Percentiles rank a stretch among this genome's conserved stretches.
phyloP scores from a whole-genome alignment of 2,888 invertebrate genomes.

The Leptopterna dolabrata region DNA sequence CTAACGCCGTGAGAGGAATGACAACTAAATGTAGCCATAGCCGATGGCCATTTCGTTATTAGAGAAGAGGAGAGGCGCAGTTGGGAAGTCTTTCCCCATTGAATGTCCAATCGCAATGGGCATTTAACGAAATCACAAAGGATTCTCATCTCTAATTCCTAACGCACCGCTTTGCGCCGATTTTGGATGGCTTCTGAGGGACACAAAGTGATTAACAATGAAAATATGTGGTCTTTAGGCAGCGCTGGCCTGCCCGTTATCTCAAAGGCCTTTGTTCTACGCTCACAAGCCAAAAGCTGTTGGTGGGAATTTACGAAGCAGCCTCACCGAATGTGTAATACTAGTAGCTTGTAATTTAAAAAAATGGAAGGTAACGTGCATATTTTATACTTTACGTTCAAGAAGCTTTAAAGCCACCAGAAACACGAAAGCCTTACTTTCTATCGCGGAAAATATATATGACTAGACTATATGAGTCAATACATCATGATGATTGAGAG shows the following conservation, averaged over 20 bases:
- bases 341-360: not conserved
- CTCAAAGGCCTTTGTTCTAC: not conserved
- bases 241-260: not conserved
- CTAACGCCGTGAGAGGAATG: not conserved
- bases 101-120: not conserved
- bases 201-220: not conserved
- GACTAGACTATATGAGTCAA: too few relatives aligned
- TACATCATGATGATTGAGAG: too few relatives aligned
- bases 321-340: not conserved
- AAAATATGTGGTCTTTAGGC: not conserved
- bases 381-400: too few relatives aligned
- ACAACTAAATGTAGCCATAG: not conserved
- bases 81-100: not conserved
- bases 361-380: too few relatives aligned
- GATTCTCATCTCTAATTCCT: not conserved
- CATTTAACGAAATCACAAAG: not conserved
- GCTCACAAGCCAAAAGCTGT: too few relatives aligned
- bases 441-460: too few relatives aligned
- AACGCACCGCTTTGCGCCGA: not conserved
- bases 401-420: too few relatives aligned
- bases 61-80: not conserved
- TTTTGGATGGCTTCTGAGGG: not conserved
- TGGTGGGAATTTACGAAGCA: not conserved
- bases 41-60: not conserved
- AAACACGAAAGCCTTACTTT: too few relatives aligned